These are phyloP conservation scores for Nerophis ophidion DNA, from an alignment of 2,113 vertebrate species.

Conservation along the genomic window DNA sequence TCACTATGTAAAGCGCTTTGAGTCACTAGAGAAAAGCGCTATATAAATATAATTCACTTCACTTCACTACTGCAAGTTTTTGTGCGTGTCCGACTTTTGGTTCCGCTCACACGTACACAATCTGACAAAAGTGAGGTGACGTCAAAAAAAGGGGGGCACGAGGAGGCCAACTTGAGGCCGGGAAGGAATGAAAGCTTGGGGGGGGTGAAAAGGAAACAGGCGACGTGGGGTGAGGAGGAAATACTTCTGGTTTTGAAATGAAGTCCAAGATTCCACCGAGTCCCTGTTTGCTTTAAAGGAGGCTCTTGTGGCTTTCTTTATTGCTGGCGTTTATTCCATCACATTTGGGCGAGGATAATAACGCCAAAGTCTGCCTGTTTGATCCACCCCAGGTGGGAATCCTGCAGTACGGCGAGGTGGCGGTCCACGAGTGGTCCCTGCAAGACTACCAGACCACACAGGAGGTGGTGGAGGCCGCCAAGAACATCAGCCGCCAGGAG, in stretches of 20 bases:
- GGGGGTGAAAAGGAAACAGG: constrained; percentile 37
- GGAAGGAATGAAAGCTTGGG: constrained; percentile 27
- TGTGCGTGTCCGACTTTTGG: no score
- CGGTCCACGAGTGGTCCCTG: constrained; percentile 86
- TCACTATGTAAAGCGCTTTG: no score
- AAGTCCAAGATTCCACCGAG: constrained; percentile 56
- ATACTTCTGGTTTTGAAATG: constrained; percentile 65
- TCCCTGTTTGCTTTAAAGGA: constrained; percentile 45
- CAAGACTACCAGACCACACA: constrained; percentile 80
- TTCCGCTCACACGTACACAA: constrained; percentile 10
- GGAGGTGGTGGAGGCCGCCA: constrained; percentile 84
- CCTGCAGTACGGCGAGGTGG: constrained; percentile 86
- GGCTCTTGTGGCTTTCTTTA: not conserved
- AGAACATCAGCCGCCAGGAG: constrained; percentile 89
- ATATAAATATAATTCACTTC: no score
- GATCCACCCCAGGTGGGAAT: constrained; percentile 79
- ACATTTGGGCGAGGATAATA: not conserved
- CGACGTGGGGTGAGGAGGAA: constrained; percentile 65
- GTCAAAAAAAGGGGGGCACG: constrained; percentile 31
- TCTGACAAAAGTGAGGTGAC: constrained; percentile 52
- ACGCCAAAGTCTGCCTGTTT: not conserved
- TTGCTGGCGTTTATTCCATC: not conserved
- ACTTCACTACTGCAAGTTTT: no score
- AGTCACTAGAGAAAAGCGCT: no score
- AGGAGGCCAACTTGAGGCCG: constrained; percentile 6